Evolutionary conservation across 1,140 invertebrate species (phyloP).

Genomic region (Monomorium pharaonis): DNA sequence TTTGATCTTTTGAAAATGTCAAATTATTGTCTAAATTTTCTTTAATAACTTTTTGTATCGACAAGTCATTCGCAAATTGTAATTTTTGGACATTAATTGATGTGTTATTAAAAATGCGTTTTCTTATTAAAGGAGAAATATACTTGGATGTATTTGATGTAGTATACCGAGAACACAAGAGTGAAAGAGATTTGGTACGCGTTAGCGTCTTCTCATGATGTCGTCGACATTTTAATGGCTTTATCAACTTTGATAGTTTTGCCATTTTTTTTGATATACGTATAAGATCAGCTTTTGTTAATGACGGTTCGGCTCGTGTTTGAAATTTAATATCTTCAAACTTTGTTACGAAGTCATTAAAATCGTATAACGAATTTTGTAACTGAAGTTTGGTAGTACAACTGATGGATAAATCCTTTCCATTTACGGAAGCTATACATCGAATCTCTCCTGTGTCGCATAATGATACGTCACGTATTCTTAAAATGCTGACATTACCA

Average conservation of each 20-base stretch:
- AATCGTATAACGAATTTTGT: constrained; percentile 25
- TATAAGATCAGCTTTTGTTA: neutral
- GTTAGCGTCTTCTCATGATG: constrained; percentile 2
- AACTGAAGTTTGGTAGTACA: constrained; percentile 72
- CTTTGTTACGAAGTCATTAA: neutral
- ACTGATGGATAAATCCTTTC: constrained; percentile 74
- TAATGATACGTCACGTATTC: constrained; percentile 84
- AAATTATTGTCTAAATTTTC: constrained; percentile 11
- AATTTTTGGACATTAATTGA: neutral
- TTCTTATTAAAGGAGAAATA: constrained; percentile 23
- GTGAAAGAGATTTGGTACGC: constrained; percentile 56
- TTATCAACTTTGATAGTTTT: neutral
- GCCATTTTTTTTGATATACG: neutral
- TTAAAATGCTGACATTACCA: constrained; percentile 85
- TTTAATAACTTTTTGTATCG: neutral
- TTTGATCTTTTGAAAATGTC: neutral
- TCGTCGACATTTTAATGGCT: constrained; percentile 22
- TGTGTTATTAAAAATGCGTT: neutral
- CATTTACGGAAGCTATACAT: constrained; percentile 78
- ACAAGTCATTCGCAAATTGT: neutral
- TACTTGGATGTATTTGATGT: neutral
- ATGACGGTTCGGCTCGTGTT: neutral
- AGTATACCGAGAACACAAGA: constrained; percentile 15
- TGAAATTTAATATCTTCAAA: neutral
- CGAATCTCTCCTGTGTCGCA: constrained; percentile 85